A percentile compares a stretch with the other conserved stretches of the same genome.
Conservation (phyloP, 2,888 invertebrate species). For the Bhutanitis thaidina region DNA sequence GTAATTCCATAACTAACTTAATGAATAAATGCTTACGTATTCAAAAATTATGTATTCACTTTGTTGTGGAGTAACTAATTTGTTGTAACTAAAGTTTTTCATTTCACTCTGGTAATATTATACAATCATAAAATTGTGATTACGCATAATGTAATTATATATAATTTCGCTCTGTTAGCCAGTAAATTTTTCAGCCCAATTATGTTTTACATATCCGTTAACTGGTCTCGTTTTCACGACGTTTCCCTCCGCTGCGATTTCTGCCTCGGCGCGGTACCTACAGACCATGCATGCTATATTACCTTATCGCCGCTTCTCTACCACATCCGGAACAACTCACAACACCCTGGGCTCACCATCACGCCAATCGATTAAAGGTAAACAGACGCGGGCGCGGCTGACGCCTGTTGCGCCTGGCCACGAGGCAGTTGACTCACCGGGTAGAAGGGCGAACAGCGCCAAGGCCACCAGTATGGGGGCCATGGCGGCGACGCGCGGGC, state of each 20-base stretch:
- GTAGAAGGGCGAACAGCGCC: slow-evolving; percentile 70
- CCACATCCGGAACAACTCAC: slow-evolving; percentile 58
- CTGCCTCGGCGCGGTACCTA: not conserved
- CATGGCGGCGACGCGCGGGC: slow-evolving; percentile 76
- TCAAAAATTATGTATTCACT: too few species aligned
- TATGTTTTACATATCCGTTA: too few species aligned
- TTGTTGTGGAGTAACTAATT: too few species aligned
- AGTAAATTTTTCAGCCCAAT: too few species aligned
- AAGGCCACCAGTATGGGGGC: slow-evolving; percentile 69
- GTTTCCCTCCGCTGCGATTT: not conserved
- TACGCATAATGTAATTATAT: too few species aligned
- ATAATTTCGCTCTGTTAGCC: too few species aligned
- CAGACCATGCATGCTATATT: slow-evolving; percentile 29
- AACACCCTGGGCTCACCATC: slow-evolving; percentile 52
- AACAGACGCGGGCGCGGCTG: slow-evolving; percentile 49
- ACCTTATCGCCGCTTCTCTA: slow-evolving; percentile 43
- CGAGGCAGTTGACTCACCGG: slow-evolving; percentile 58
- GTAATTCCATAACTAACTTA: too few species aligned
- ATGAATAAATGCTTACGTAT: too few species aligned
- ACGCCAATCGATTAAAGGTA: slow-evolving; percentile 29
- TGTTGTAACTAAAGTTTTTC: too few species aligned
- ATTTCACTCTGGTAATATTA: too few species aligned
- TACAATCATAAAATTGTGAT: too few species aligned
- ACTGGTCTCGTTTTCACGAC: too few species aligned
- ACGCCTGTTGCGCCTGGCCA: slow-evolving; percentile 62